Base-by-base conservation (phyloP, 53 echinoderm and acorn worm genomes). In the Antedon mediterranea region DNA sequence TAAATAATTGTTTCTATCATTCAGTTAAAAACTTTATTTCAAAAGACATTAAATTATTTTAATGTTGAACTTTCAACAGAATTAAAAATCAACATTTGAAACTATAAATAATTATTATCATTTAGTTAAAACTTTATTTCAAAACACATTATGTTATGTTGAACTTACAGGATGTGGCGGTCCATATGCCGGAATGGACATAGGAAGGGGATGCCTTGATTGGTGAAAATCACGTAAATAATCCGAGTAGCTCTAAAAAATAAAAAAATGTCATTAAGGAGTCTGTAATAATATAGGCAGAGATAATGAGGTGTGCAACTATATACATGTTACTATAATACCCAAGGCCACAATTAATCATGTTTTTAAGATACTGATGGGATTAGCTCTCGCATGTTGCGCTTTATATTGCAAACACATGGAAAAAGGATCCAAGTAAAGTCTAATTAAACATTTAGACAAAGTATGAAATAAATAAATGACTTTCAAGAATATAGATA, bases 141-240 rank as follows among this genome's bases (percentile, higher is more conserved):
- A n/a, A n/a, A n/a, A 37, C 4, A 37, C 4, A 37, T 4, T 6
- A 37, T 4, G 37, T 11, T 6, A 37, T 6, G 37, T 44, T 23
- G 32, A 73, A 42, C 84, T 84, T 76, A 90, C 90, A 78, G 43
- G 74, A 29, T 90, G 87, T 77, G 90, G 88, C 0, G 76, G 76
- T 28, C 34, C 34, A 32, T 33, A 33, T 29, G 79, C 87, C 72
- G 88, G 90, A 13, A 57, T 15, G 23, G 7, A 11, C 79, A 90
- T 83, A 7, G 90, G 85, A 72, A 86, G 84, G 42, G 86, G 86
- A 18, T 79, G 80, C 23, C 85, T 86, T 74, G 84, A 78, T 6
- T 84, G 81, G 30, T 84, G 84, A 78, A 87, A 93, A 73, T 93
- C 93, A 74, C 90, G 83, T 80, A 93, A 81, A 86, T 93, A 93